Conservation (phyloP, 2,888 invertebrate genomes). For the Seladonia tumulorum region DNA sequence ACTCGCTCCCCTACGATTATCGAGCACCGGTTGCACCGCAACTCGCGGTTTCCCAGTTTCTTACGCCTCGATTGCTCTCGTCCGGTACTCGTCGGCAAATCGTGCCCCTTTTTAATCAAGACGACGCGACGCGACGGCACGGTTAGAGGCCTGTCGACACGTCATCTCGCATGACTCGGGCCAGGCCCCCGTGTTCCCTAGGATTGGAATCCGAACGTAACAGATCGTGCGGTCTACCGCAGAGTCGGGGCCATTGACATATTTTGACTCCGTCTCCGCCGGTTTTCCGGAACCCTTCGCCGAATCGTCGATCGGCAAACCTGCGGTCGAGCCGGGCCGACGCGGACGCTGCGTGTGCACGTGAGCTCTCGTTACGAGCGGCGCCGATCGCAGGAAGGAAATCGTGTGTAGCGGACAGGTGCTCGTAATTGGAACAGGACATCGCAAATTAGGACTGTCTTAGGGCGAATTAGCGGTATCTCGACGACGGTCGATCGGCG, state of each 20-base stretch:
- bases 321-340: slow-evolving; percentile 7
- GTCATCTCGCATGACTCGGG: slow-evolving; percentile 81
- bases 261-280: slow-evolving; percentile 78
- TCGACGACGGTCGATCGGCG: slow-evolving; percentile 68
- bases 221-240: slow-evolving; percentile 79
- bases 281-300: slow-evolving; percentile 31
- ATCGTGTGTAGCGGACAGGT: slow-evolving; percentile 62
- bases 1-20: not conserved
- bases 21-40: slow-evolving; percentile 39
- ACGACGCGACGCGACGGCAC: slow-evolving; percentile 39
- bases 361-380: not conserved
- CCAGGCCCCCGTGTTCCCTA: slow-evolving; percentile 60
- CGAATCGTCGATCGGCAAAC: slow-evolving; percentile 40
- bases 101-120: slow-evolving; percentile 58
- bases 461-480: slow-evolving; percentile 67
- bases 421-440: slow-evolving; percentile 75
- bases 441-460: slow-evolving; percentile 68
- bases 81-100: slow-evolving; percentile 29
- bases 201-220: slow-evolving; percentile 55
- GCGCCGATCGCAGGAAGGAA: slow-evolving; percentile 22
- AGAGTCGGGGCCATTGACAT: slow-evolving; percentile 79
- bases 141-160: slow-evolving; percentile 79
- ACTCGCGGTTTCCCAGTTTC: slow-evolving; percentile 66
- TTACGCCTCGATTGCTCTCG: slow-evolving; percentile 38
- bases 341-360: slow-evolving; percentile 39